phyloP scores from a whole-genome alignment of 2,888 invertebrate genomes.

The Uropetala carovei region DNA sequence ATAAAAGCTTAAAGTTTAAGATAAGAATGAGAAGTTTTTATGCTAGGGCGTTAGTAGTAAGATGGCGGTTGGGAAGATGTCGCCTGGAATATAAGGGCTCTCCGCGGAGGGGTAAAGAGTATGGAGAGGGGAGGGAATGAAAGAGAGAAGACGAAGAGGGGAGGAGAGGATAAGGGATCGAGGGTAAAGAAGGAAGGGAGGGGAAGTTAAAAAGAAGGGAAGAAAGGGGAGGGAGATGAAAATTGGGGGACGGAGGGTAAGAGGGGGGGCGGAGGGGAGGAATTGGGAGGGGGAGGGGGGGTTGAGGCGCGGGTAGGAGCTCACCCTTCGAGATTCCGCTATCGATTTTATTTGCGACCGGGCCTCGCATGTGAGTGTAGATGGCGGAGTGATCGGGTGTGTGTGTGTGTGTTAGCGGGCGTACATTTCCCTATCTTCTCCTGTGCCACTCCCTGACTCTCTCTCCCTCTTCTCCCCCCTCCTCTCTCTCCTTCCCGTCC shows the following conservation, averaged over 20 bases:
- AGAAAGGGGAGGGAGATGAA: not conserved
- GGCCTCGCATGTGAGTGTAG: conserved; percentile 38
- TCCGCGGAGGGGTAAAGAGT: not conserved
- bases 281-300: not conserved
- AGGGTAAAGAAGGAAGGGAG: not conserved
- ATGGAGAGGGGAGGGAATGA: not conserved
- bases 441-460: conserved; percentile 59
- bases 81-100: conserved; percentile 32
- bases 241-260: not conserved
- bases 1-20: not conserved
- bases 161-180: not conserved
- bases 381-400: conserved; percentile 55
- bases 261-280: not conserved
- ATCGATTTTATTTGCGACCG: conserved; percentile 64
- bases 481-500: not conserved
- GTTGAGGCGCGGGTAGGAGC: not conserved
- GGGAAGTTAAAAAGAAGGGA: not conserved
- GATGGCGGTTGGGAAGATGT: conserved; percentile 60
- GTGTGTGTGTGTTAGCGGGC: conserved; percentile 39
- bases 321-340: conserved; percentile 61
- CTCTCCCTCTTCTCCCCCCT: not conserved
- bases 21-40: conserved; percentile 2
- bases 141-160: not conserved
- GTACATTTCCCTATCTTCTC: conserved; percentile 52
- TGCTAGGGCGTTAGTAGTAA: conserved; percentile 45